These are phyloP conservation scores for Temnopleurus reevesii DNA, from an alignment of 53 echinoderm and acorn worm species.

Conservation along the genomic window DNA sequence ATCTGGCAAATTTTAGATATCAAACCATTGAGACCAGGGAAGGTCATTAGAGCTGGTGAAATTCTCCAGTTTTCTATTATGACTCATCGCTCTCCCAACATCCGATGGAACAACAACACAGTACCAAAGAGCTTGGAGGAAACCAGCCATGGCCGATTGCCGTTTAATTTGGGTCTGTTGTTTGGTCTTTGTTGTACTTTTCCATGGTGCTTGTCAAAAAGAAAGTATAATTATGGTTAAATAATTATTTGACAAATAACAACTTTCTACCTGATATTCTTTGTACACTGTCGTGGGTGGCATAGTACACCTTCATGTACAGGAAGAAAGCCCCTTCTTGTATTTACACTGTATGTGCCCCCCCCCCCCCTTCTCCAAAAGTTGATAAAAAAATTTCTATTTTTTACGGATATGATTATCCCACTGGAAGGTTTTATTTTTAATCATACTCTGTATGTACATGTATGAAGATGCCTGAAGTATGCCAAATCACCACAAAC, in stretches of 20 bases:
- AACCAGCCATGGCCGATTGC: conserved; percentile 20
- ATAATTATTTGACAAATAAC: background rate
- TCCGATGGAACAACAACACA: conserved; percentile 11
- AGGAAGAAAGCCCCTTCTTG: too few species aligned
- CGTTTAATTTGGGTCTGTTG: background rate
- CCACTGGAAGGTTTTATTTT: too few species aligned
- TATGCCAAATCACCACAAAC: too few species aligned
- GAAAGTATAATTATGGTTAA: background rate
- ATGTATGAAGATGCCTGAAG: too few species aligned
- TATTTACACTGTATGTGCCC: too few species aligned
- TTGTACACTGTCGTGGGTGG: too few species aligned
- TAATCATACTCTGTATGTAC: too few species aligned
- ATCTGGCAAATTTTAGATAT: background rate
- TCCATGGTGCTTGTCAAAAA: background rate
- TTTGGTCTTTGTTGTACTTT: conserved; percentile 26
- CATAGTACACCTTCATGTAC: too few species aligned
- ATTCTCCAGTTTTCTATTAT: background rate
- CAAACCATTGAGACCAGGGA: conserved; percentile 9
- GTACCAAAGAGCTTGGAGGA: conserved; percentile 3
- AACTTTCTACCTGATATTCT: too few species aligned
- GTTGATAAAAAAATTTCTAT: too few species aligned
- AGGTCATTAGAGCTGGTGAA: background rate
- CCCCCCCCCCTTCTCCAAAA: too few species aligned
- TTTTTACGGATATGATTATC: too few species aligned
- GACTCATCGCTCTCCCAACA: background rate